Base-by-base conservation (phyloP, 2,113 vertebrate species). In the Cariama cristata region DNA sequence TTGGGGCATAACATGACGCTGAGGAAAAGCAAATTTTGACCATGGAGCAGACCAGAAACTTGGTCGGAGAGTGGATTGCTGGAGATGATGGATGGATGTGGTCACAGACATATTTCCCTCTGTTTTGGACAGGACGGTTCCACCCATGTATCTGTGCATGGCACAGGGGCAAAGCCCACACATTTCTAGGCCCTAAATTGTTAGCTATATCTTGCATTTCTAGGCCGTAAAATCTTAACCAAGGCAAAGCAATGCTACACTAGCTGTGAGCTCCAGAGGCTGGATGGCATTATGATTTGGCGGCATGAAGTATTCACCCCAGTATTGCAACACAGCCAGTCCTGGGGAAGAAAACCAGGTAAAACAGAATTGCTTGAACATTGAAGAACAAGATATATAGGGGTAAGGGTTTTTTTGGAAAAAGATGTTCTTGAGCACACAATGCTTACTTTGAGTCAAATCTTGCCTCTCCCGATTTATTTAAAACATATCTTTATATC, bases 41-140 rank as follows among this genome's bases (percentile, higher is more conserved):
- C 71, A 86, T 47, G 56, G 90, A 98, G 28, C 90, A 90, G 52
- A 96, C 77, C 35, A 97, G 84, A 90, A 97, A 95, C 80, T 97
- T 98, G 66, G 52, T 97, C 10, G 86, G 93, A 38, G 88, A 86
- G 20, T 88, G 88, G 12, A 96, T 68, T 95, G 83, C 68, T 93
- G 94, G 79, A 98, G 97, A 76, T 95, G 82, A 50, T 44, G 32
- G 2, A 96, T 94, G 59, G 94, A 96, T 79, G 77, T 27, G 50
- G 97, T 93, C n/a, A 90, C 82, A 24, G 85, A 56, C 1, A 14
- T 45, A 47, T 97, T 97, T 56, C 84, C 93, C 38, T 77, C 4
- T 6, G 42, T 88, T 75, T 97, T 95, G 40, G 68, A 71, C 14
- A 96, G n/a, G n/a, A 88, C 52, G 1, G 53, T 89, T 27, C 75